These are phyloP conservation scores for Aphodius granarius DNA, from an alignment of 2,888 invertebrate genomes.

Conservation along the genomic window DNA sequence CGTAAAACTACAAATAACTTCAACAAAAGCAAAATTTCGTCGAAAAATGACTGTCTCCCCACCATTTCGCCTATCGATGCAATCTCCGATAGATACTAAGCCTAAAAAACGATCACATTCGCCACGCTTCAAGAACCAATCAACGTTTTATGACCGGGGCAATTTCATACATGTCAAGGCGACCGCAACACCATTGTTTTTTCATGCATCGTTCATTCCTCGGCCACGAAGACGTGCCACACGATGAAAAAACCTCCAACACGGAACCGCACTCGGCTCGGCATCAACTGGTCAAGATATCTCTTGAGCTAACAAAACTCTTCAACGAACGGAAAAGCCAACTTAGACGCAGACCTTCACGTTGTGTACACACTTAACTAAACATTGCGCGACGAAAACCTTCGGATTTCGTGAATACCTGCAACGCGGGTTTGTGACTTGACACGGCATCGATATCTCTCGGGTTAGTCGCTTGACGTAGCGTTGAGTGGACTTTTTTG, in stretches of 20 bases:
- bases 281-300: slow-evolving; percentile 5
- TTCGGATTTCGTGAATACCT: neutral
- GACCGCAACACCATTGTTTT: neutral
- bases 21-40: no score
- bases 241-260: neutral
- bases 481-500: neutral
- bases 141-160: neutral
- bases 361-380: slow-evolving; percentile 19
- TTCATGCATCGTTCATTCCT: neutral
- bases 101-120: neutral
- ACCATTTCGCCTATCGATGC: neutral
- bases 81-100: neutral
- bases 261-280: neutral
- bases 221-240: neutral
- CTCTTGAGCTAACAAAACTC: slow-evolving; percentile 12
- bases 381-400: slow-evolving; percentile 13
- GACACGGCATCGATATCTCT: neutral
- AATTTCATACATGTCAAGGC: neutral
- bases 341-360: slow-evolving; percentile 13
- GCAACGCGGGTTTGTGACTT: neutral
- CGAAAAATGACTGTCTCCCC: no score
- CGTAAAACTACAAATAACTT: no score
- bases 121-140: neutral
- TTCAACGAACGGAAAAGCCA: slow-evolving; percentile 32
- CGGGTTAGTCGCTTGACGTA: neutral